These are phyloP conservation scores for Germaria angustata DNA, from an alignment of 2,888 invertebrate genomes.

Conservation along the genomic window DNA sequence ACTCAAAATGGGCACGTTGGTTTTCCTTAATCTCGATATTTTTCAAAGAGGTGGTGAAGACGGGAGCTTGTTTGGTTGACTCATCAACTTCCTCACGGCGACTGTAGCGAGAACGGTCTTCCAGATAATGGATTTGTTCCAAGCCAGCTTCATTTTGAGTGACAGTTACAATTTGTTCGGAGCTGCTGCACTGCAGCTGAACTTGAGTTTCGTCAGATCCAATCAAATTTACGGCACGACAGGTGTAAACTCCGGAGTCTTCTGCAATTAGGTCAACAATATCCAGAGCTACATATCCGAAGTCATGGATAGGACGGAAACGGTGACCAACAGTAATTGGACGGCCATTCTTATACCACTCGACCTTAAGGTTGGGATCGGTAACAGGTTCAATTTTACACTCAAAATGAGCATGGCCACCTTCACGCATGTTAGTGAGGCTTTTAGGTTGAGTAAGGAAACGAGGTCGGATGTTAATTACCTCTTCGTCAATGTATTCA, in stretches of 20 bases:
- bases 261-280: constrained; percentile 97
- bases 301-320: constrained; percentile 98
- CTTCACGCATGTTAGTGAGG: constrained; percentile 91
- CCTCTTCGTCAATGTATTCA: constrained; percentile 91
- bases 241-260: constrained; percentile 96
- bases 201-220: constrained; percentile 94
- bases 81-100: constrained; percentile 89
- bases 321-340: constrained; percentile 96
- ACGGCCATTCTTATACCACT: constrained; percentile 97
- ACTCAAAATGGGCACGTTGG: constrained; percentile 96
- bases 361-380: constrained; percentile 96
- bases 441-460: constrained; percentile 94
- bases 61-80: constrained; percentile 93
- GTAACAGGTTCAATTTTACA: constrained; percentile 98
- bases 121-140: constrained; percentile 93
- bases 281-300: constrained; percentile 98
- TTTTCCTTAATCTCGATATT: constrained; percentile 96
- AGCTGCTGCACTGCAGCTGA: constrained; percentile 86
- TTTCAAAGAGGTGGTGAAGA: constrained; percentile 94
- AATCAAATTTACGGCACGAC: constrained; percentile 93
- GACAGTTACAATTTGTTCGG: constrained; percentile 89
- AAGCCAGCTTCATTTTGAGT: constrained; percentile 93
- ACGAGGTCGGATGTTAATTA: constrained; percentile 89
- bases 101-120: constrained; percentile 90
- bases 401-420: constrained; percentile 97